phyloP scores from a whole-genome alignment of 1,140 invertebrate genomes.

The Aphelenchoides fujianensis region DNA sequence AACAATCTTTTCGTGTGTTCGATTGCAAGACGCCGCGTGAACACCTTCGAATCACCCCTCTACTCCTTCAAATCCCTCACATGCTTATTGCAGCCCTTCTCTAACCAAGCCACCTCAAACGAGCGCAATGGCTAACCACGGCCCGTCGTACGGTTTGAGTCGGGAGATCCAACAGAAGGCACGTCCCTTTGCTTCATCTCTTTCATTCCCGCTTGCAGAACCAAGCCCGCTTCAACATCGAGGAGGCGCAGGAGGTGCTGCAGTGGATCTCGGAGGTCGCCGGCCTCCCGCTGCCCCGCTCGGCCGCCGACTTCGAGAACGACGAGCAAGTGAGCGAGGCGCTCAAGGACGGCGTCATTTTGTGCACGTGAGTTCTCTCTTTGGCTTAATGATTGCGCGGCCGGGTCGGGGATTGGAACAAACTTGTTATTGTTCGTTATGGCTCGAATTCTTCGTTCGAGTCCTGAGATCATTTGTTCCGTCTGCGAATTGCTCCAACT shows the following conservation, averaged over 20 bases:
- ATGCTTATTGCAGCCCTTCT: no score
- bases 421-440: conserved; percentile 5
- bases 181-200: conserved; percentile 26
- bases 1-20: no score
- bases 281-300: conserved; percentile 61
- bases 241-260: conserved; percentile 65
- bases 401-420: not conserved
- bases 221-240: conserved; percentile 67
- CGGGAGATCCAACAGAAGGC: conserved; percentile 68
- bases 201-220: conserved; percentile 61
- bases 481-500: conserved; percentile 4
- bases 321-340: conserved; percentile 65
- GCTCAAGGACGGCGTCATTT: conserved; percentile 66
- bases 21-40: no score
- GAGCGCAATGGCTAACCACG: conserved; percentile 66
- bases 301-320: conserved; percentile 61
- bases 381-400: no score
- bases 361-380: conserved; percentile 65
- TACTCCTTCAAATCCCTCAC: no score
- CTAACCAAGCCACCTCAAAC: no score
- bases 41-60: no score
- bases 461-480: not conserved
- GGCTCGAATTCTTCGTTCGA: not conserved
- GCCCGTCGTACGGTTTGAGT: conserved; percentile 67
- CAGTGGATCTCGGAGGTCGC: conserved; percentile 66